These are phyloP conservation scores for Autographa pulchrina DNA, from an alignment of 2,888 invertebrate species.

Conservation along the genomic window DNA sequence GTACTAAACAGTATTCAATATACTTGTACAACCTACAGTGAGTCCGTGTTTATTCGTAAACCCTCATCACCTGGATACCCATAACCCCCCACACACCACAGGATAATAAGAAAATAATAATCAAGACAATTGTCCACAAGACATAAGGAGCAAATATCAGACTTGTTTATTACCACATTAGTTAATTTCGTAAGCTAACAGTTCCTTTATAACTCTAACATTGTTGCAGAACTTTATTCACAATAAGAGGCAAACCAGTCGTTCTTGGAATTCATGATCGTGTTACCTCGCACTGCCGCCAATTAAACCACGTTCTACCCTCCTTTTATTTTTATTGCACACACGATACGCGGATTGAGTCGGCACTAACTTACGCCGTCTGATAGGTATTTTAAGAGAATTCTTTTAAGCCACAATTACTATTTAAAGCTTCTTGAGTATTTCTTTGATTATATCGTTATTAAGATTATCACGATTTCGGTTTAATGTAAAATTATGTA, in stretches of 20 bases:
- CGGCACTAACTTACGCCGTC: conserved; percentile 57
- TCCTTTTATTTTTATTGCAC: conserved; percentile 72
- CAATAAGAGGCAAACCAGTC: conserved; percentile 53
- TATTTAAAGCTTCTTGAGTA: conserved; percentile 39
- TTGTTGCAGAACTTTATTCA: conserved; percentile 45
- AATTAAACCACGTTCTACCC: conserved; percentile 75
- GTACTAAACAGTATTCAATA: too few species aligned
- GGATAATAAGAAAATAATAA: too few species aligned
- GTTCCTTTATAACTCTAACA: conserved; percentile 32
- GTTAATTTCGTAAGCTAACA: conserved; percentile 30
- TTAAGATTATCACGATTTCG: conserved; percentile 25
- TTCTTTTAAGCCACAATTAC: conserved; percentile 43
- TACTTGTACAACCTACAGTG: too few species aligned
- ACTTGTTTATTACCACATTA: neutral
- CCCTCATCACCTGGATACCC: too few species aligned
- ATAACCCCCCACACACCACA: too few species aligned
- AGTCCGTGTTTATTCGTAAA: too few species aligned
- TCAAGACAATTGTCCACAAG: neutral
- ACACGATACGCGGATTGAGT: conserved; percentile 68
- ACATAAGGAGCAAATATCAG: neutral
- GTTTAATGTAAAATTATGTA: conserved; percentile 7
- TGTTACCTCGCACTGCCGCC: conserved; percentile 71
- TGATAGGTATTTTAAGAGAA: conserved; percentile 60
- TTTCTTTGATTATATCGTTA: conserved; percentile 34
- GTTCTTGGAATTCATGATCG: conserved; percentile 70